These are phyloP conservation scores for Caenorhabditis sp. DNA, from an alignment of 2,888 invertebrate genomes.

Conservation along the genomic window DNA sequence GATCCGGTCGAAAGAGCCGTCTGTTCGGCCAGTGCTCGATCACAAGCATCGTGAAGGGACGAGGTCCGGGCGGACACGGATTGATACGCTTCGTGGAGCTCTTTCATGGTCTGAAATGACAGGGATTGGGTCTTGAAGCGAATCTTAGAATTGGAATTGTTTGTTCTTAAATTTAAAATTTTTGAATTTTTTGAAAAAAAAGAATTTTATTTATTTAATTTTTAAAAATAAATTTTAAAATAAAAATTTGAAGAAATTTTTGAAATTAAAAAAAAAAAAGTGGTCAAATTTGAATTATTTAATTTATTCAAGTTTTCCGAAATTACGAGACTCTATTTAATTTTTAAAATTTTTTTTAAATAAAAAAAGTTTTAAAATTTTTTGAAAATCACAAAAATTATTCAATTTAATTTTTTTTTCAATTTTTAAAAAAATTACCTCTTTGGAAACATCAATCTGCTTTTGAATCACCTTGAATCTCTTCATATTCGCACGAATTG, in stretches of 20 bases:
- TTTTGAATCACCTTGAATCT: slow-evolving; percentile 62
- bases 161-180: no score
- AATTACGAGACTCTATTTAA: background rate
- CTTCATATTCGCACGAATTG: slow-evolving; percentile 69
- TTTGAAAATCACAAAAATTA: no score
- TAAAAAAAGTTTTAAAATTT: no score
- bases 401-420: slow-evolving; percentile 6
- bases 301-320: no score
- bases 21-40: slow-evolving; percentile 80
- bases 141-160: no score
- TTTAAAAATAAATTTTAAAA: background rate
- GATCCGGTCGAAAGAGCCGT: slow-evolving; percentile 79
- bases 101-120: slow-evolving; percentile 77
- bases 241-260: no score
- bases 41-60: slow-evolving; percentile 81
- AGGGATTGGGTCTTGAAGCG: no score
- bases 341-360: background rate
- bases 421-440: slow-evolving; percentile 33
- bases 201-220: background rate
- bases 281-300: no score
- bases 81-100: slow-evolving; percentile 74
- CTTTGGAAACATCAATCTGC: slow-evolving; percentile 64
- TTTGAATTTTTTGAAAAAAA: background rate
- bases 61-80: slow-evolving; percentile 80
- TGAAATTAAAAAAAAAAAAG: no score